Base-by-base conservation (phyloP, 1,140 invertebrate genomes). In the Drosophila pallidifrons region DNA sequence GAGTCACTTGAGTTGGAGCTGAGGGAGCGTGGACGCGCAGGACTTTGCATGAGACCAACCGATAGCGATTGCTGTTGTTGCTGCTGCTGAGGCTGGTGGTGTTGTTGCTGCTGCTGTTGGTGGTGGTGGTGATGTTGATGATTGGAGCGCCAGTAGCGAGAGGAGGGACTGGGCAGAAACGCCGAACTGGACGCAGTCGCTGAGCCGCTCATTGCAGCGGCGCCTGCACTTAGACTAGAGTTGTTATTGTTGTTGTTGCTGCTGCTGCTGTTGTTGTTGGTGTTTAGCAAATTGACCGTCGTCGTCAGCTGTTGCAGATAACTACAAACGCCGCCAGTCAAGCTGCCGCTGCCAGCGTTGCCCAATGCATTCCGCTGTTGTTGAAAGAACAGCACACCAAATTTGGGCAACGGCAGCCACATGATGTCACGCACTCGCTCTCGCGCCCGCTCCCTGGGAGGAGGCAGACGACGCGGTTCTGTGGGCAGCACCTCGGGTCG, bases 341-440 rank as follows among this genome's bases (percentile, higher is more conserved):
- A 43, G 28, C 30, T 35, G 38, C 64, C n/a, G 28, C 30, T 64
- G 68, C 71, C 28, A 25, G 30, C 74, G 67, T 30, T 72, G 73
- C 58, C 47, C 5, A 15, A 7, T 87, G 89, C 28, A 91, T 87
- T 52, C 92, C 88, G 20, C 81, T 93, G 61, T 43, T 93, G 91
- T 38, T 93, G 94, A 88, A 95, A 93, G 86, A 96, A 94, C 91
- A 96, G 95, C 57, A 96, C 94, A 8, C 97, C 97, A 89, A 98
- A 98, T 91, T 96, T 95, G 1, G 97, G 97, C 71, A 98, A 93
- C 3, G 97, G 97, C 64, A 98, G 91, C 69, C 96, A 96, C 77
- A 98, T 94, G 3, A 97, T 96, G 45, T 95, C 95, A 10, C 95
- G 94, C 52, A 95, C 94, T 13, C 95, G 93, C 82, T 95, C 95